Conservation (phyloP, 2,888 invertebrate species). For the Smittia sp. region DNA sequence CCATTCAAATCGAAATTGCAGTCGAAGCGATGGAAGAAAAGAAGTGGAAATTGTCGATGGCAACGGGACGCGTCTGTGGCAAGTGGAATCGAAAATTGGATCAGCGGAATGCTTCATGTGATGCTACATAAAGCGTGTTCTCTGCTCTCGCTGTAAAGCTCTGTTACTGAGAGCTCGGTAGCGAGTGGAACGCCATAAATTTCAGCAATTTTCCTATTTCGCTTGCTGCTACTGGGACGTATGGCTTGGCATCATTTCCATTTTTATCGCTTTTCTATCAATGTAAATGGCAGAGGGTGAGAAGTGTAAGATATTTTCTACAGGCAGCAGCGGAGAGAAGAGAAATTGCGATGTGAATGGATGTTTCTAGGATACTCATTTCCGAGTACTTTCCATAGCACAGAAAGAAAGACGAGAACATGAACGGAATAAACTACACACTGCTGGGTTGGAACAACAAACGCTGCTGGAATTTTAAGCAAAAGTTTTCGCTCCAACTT, state of each 20-base stretch:
- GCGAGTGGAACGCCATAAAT: background rate
- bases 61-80: background rate
- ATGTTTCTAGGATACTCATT: background rate
- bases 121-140: background rate
- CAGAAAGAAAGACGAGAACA: background rate
- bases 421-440: slow-evolving; percentile 9
- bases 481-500: background rate
- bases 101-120: background rate
- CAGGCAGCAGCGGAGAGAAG: background rate
- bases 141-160: background rate
- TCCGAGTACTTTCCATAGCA: slow-evolving; percentile 3
- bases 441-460: background rate
- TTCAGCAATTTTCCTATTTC: background rate
- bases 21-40: background rate
- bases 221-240: background rate
- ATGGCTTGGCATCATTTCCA: slow-evolving; percentile 17
- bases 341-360: background rate
- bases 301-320: background rate
- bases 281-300: background rate
- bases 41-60: background rate
- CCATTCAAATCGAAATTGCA: background rate
- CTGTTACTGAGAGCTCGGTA: background rate
- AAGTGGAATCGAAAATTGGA: background rate
- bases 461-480: background rate
- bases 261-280: slow-evolving; percentile 24